Base-by-base conservation (phyloP, 2,888 invertebrate genomes). In the Troides helena region DNA sequence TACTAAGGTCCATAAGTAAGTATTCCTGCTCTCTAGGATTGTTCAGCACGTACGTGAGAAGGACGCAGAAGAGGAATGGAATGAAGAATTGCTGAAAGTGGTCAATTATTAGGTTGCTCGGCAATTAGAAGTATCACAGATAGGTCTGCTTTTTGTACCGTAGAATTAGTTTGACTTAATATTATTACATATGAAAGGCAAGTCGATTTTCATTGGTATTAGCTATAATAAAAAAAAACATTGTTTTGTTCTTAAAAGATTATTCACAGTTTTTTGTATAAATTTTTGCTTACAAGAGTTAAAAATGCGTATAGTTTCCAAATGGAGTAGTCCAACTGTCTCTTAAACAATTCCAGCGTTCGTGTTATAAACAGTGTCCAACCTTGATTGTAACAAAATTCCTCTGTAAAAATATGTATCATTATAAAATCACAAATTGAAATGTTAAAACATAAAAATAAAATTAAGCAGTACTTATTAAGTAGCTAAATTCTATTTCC, bases 71-170 rank as follows among this genome's bases (percentile, higher is more conserved):
- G 18, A 60, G 21, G n/a, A 71, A 59, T 12, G 75, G 75, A 36
- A 72, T 30, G 7, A 73, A 7, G 57, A 73, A 58, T 74, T 75
- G 74, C 75, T 75, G 70, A 21, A 73, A 74, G 6, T 68, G 50
- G 43, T 46, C 12, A 46, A 46, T 43, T 30, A 12, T 46, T 46
- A 14, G 14, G 46, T 46, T 14, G 14, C 1, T 46, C 46, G 12
- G 12, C 46, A 12, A 12, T 46, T 14, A 46, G 4, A 46, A 46
- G 14, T 12, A 14, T 14, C 12, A 46, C 4, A 46, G 12, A 17
- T 2, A 2, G 12, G 12, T 46, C 14, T 12, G 14, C 46, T 14
- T 30, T 30, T 30, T 30, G 14, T 2, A 39, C 10, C 7, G 39
- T 10, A 10, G 7, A 39, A 39, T 10, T 8, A 1, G 39, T 8